These are phyloP conservation scores for Drosophila virilis DNA, from an alignment of 1,140 invertebrate species.

Conservation along the genomic window DNA sequence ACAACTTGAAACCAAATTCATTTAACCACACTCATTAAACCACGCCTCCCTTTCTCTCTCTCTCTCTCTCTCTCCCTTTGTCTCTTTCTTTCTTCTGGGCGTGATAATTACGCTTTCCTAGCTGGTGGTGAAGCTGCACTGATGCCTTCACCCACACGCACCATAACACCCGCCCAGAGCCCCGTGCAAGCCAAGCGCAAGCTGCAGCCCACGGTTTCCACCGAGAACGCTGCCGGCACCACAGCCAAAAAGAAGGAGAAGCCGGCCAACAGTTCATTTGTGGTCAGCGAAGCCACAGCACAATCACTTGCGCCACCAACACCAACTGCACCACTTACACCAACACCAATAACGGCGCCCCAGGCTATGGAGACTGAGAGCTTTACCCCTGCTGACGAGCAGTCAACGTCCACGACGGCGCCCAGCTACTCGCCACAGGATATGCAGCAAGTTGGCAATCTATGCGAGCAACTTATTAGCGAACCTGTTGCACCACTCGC, in stretches of 20 bases:
- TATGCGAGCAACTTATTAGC: constrained; percentile 69
- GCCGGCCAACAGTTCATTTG: constrained; percentile 69
- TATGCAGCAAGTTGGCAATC: constrained; percentile 78
- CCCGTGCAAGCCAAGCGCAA: constrained; percentile 86
- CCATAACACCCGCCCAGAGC: constrained; percentile 84
- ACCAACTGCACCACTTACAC: constrained; percentile 3
- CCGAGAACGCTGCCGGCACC: constrained; percentile 84
- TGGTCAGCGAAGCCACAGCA: constrained; percentile 62
- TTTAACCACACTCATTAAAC: constrained; percentile 82
- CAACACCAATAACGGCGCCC: constrained; percentile 13
- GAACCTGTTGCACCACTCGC: constrained; percentile 14
- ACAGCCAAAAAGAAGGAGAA: constrained; percentile 79
- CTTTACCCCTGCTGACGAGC: constrained; percentile 22
- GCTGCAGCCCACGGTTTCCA: constrained; percentile 89
- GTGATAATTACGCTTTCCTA: constrained; percentile 39
- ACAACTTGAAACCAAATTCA: constrained; percentile 65
- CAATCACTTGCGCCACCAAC: constrained; percentile 15
- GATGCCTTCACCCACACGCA: constrained; percentile 87
- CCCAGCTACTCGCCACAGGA: constrained; percentile 74
- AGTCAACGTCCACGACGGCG: constrained; percentile 27
- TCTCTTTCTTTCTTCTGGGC: constrained; percentile 30
- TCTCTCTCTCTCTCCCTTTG: constrained; percentile 54
- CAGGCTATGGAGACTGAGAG: constrained; percentile 79
- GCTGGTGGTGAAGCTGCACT: constrained; percentile 84
- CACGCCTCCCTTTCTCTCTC: constrained; percentile 72